These are phyloP conservation scores for Archivesica marissinica DNA, from an alignment of 1,140 invertebrate species.

Conservation along the genomic window DNA sequence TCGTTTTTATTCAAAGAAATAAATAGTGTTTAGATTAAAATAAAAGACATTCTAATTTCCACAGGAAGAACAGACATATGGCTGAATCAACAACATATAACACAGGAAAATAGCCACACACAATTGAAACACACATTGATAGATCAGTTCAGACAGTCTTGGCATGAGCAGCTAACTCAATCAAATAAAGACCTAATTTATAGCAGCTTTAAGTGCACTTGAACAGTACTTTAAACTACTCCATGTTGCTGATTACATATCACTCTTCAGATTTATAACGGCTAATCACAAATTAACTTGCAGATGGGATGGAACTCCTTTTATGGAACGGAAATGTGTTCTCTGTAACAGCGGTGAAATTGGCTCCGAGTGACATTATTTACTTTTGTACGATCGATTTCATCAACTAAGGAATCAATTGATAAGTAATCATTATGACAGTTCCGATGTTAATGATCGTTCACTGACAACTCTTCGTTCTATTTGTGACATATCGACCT, in stretches of 20 bases:
- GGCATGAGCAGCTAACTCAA: background rate
- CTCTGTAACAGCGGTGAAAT: background rate
- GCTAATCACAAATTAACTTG: constrained; percentile 6
- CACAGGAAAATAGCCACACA: background rate
- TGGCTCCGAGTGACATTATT: background rate
- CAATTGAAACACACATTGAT: background rate
- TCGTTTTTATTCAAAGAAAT: too few relatives aligned
- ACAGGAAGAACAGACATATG: constrained; percentile 1
- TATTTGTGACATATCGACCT: too few relatives aligned
- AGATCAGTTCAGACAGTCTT: background rate
- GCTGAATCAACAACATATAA: background rate
- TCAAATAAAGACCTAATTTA: constrained; percentile 22
- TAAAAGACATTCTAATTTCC: background rate
- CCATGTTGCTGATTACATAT: background rate
- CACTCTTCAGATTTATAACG: background rate
- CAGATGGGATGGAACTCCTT: background rate
- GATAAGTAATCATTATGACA: too few relatives aligned
- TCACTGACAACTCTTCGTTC: too few relatives aligned
- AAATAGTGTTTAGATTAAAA: too few relatives aligned
- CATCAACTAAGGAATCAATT: background rate
- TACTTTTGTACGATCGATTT: background rate
- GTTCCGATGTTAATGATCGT: too few relatives aligned
- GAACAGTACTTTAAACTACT: constrained; percentile 7
- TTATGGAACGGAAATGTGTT: background rate
- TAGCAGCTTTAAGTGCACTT: constrained; percentile 2